A percentile compares a stretch with the other conserved stretches of the same genome.
Evolutionary conservation across 53 echinoderm and acorn worm genomes (phyloP).

Genomic region (Temnopleurus reevesii): DNA sequence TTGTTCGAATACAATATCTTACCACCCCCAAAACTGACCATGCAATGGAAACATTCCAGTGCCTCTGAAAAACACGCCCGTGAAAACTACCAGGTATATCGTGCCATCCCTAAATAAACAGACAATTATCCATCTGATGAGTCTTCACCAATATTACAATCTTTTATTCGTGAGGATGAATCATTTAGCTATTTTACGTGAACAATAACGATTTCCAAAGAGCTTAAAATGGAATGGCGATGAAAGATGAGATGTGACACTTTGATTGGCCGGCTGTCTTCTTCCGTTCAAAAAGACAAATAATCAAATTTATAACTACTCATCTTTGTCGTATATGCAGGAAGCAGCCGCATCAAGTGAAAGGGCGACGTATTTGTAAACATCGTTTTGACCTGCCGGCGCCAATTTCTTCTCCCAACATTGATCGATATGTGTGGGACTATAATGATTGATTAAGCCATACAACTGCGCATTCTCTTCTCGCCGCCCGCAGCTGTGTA

Average conservation of each 20-base stretch:
- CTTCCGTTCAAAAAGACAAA: conserved; percentile 33
- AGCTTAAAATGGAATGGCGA: not conserved
- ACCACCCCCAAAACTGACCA: too few relatives aligned
- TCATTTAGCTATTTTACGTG: not conserved
- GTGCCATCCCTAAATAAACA: not conserved
- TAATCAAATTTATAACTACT: conserved; percentile 44
- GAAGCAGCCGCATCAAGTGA: conserved; percentile 22
- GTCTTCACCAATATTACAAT: not conserved
- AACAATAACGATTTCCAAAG: not conserved
- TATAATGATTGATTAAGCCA: conserved; percentile 19
- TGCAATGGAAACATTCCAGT: too few relatives aligned
- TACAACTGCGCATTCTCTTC: not conserved
- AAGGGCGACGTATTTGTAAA: conserved; percentile 55
- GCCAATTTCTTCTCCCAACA: conserved; percentile 39
- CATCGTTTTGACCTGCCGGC: conserved; percentile 42
- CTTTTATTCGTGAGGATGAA: conserved; percentile 8
- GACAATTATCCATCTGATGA: not conserved
- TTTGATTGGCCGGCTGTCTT: conserved; percentile 42
- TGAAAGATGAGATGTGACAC: conserved; percentile 33
- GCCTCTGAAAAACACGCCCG: too few relatives aligned
- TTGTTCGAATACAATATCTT: too few relatives aligned
- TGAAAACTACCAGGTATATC: too few relatives aligned
- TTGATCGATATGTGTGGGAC: conserved; percentile 44
- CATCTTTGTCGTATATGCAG: not conserved
- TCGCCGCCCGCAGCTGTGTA: conserved; percentile 40